Conservation (phyloP, 2,113 vertebrate species). For the Clarias magur region DNA sequence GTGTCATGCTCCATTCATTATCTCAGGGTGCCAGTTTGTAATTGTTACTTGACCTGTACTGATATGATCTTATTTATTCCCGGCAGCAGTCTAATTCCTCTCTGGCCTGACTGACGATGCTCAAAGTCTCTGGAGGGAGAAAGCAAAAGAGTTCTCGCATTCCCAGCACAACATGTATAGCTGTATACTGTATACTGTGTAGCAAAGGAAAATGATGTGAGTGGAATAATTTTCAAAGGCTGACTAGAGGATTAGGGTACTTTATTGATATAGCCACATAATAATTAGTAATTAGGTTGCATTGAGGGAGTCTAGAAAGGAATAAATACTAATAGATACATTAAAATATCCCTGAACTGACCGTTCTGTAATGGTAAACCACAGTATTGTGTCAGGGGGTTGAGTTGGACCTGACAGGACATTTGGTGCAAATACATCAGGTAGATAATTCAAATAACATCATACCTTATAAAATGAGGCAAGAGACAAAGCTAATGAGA, state of each 20-base stretch:
- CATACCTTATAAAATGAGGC: neutral
- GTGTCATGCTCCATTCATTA: constrained; percentile 22
- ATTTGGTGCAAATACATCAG: neutral
- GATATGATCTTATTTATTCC: constrained; percentile 18
- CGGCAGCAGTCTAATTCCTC: neutral
- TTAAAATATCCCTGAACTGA: neutral
- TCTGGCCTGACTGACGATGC: constrained; percentile 12
- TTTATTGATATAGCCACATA: neutral
- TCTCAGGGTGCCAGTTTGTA: neutral
- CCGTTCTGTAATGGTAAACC: neutral
- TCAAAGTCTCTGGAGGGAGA: constrained; percentile 25
- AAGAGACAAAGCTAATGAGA: neutral
- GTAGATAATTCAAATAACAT: neutral
- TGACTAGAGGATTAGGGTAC: neutral
- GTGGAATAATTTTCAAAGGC: neutral
- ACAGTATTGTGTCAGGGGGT: neutral
- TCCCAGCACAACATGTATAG: neutral
- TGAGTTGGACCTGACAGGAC: neutral
- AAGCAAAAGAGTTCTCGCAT: neutral
- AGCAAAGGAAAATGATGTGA: neutral
- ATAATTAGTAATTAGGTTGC: neutral
- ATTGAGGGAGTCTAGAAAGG: neutral
- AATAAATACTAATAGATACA: neutral
- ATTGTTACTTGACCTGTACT: constrained; percentile 34
- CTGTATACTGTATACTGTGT: neutral